Conservation (phyloP, 2,888 invertebrate species). For the Parnassius orleans region DNA sequence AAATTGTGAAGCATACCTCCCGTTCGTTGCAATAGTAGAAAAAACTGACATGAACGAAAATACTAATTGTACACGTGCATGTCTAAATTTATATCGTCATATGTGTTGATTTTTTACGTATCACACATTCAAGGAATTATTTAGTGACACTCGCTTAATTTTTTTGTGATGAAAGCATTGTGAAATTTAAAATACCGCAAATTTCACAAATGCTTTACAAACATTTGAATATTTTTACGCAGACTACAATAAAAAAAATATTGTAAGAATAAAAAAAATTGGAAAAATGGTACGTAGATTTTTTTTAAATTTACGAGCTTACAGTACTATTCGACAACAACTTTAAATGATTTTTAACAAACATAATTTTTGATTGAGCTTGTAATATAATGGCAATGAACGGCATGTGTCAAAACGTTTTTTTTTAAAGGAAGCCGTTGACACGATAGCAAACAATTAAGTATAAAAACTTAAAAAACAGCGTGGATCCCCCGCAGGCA, state of each 20-base stretch:
- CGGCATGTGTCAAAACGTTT: slow-evolving; percentile 1
- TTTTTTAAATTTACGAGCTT: too few species aligned
- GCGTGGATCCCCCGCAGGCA: slow-evolving; percentile 19
- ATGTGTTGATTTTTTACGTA: slow-evolving; percentile 12
- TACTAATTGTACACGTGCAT: slow-evolving; percentile 20
- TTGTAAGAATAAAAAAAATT: too few species aligned
- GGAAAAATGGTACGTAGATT: too few species aligned
- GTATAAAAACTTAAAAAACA: slow-evolving; percentile 5
- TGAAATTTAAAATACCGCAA: too few species aligned
- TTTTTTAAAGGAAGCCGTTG: slow-evolving; percentile 5
- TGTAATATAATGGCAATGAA: not conserved
- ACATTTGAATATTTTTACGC: too few species aligned
- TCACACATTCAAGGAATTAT: slow-evolving; percentile 9
- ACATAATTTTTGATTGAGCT: too few species aligned
- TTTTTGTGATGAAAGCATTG: too few species aligned
- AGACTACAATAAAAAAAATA: too few species aligned
- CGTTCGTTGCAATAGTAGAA: slow-evolving; percentile 9
- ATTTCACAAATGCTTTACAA: too few species aligned
- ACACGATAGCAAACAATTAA: slow-evolving; percentile 10
- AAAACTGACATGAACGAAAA: slow-evolving; percentile 19
- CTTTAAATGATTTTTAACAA: too few species aligned
- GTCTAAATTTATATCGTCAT: slow-evolving; percentile 15
- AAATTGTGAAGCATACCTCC: slow-evolving; percentile 12
- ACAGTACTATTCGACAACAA: too few species aligned
- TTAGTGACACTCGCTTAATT: slow-evolving; percentile 11